Conservation (phyloP, 1,140 invertebrate species). For the Drosophila kohkoa region DNA sequence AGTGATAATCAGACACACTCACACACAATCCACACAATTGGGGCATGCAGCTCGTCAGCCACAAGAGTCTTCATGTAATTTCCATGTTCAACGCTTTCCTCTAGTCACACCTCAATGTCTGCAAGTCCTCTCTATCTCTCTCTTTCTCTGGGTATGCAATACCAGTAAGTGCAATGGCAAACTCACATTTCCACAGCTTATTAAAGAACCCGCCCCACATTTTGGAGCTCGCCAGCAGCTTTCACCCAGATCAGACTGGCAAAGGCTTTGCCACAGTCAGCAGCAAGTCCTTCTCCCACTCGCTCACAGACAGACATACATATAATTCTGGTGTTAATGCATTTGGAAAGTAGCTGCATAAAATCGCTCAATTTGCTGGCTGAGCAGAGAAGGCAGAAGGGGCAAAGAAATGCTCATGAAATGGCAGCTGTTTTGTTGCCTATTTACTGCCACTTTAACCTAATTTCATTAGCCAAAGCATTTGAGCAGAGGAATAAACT, state of each 20-base stretch:
- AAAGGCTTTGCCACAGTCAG: conserved; percentile 7
- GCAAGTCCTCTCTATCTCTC: not conserved
- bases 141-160: not conserved
- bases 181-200: conserved; percentile 46
- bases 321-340: conserved; percentile 48
- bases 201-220: conserved; percentile 45
- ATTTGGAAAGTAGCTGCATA: conserved; percentile 57
- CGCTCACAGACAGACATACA: not conserved
- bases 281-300: conserved; percentile 4
- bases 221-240: conserved; percentile 20
- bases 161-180: conserved; percentile 8
- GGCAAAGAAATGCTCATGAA: conserved; percentile 29
- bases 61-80: conserved; percentile 7
- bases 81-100: conserved; percentile 1
- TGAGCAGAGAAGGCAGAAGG: not conserved
- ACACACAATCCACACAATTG: conserved; percentile 1
- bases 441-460: conserved; percentile 78
- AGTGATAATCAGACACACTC: not conserved
- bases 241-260: conserved; percentile 32
- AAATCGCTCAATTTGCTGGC: conserved; percentile 45
- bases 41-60: conserved; percentile 12
- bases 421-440: conserved; percentile 57
- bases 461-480: conserved; percentile 67
- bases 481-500: not conserved
- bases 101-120: not conserved